Base-by-base conservation (phyloP, 2,113 vertebrate genomes). In the Oenanthe melanoleuca region DNA sequence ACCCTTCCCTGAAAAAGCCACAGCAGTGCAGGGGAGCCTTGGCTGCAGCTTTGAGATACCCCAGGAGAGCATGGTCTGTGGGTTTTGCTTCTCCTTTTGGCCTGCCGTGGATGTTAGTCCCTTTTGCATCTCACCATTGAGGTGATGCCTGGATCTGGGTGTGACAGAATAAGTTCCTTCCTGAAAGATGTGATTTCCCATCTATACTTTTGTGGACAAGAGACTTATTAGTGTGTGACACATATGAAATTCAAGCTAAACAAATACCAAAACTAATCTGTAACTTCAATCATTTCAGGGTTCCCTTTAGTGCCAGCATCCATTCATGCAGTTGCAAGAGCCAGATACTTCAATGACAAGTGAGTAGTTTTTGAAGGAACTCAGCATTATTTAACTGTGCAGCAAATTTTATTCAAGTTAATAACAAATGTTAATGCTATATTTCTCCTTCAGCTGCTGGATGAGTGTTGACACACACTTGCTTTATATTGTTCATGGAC, bases 321-420 rank as follows among this genome's bases (percentile, higher is more conserved):
- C 56, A 99, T 99, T 97, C 99, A 99, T 53, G 99, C 99, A n/a
- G 97, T 99, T 60, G 98, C 99, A 47, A 98, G 99, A 96, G 98
- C 98, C 88, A 98, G 98, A 93, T 99, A 99, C 97, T 99, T 99
- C 96, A 99, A 99, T 59, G 99, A 99, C 98, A 99, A 99, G 99
- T 99, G 98, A 99, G 99, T 98, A 96, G 22, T 11, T 95, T 93
- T 81, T 96, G 52, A 96, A 94, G 55, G 57, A 94, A 97, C 14
- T 92, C 86, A 97, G 77, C 75, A 93, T 78, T 82, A 34, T 59
- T 53, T 59, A 34, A 37, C 16, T n/a, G 45, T 63, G 14, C 59
- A 79, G 47, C n/a, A 56, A 37, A 82, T 89, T 61, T 85, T 34
- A 44, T 59, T 74, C 40, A 34, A 81, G 38, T 55, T 94, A 93